Conservation (phyloP, 2,888 invertebrate genomes). For the Glaucopsyche alexis region DNA sequence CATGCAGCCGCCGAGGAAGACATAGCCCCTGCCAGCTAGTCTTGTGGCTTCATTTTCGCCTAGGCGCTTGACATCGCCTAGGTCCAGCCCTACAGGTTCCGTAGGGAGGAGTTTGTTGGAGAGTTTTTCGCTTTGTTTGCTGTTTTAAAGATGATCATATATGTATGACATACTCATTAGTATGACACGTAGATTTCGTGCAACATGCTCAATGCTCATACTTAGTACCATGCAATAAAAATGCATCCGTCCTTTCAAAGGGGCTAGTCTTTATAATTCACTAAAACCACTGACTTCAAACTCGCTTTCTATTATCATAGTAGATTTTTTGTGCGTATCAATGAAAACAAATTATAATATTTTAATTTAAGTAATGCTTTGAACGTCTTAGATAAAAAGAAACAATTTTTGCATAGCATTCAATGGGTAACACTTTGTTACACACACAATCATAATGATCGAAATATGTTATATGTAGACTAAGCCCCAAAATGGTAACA, state of each 20-base stretch:
- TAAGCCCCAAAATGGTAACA: not conserved
- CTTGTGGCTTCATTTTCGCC: conserved; percentile 53
- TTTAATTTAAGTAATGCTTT: no score
- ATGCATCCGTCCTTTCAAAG: conserved; percentile 21
- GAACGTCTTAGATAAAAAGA: no score
- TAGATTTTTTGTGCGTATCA: no score
- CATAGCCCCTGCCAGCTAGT: conserved; percentile 48
- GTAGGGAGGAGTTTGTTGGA: conserved; percentile 28
- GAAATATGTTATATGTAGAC: not conserved
- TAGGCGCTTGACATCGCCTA: conserved; percentile 56
- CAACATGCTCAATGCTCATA: no score
- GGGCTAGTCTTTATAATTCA: not conserved
- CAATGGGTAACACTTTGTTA: not conserved
- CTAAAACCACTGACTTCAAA: no score
- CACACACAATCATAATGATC: not conserved
- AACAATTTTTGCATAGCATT: no score
- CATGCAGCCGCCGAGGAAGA: conserved; percentile 62
- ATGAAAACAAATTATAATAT: no score
- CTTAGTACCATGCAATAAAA: conserved; percentile 21
- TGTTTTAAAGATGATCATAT: not conserved
- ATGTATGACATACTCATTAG: not conserved
- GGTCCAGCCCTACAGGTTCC: conserved; percentile 48
- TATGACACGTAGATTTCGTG: conserved; percentile 11
- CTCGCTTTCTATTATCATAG: no score
- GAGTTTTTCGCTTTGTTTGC: conserved; percentile 34